Base-by-base conservation (phyloP, 1,140 invertebrate species). In the Camponotus vicinus region DNA sequence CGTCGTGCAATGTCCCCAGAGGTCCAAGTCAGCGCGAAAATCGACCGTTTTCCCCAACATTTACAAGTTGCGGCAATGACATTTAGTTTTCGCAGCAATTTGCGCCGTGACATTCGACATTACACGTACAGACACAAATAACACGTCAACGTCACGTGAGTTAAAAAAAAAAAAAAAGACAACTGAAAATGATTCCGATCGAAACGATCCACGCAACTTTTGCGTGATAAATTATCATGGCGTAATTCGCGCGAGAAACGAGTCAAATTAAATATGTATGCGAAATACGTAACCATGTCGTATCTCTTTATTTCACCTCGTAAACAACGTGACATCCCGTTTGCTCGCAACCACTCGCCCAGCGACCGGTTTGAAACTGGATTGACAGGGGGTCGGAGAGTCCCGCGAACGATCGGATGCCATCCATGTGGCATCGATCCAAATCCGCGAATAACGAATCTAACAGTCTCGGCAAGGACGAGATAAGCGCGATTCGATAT, bases 41-140 rank as follows among this genome's bases (percentile, higher is more conserved):
- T 73, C 42, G 34, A 55, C 21, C n/a, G 27, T 82, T 73, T 73
- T 49, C 45, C 40, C 18, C 11, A 40, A 57, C 21, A 34, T 61
- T 37, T 59, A 42, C 15, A 59, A 71, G 49, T 71, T 69, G 45
- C 77, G 64, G 40, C 64, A 52, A 80, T 57, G 66, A 80, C 52
- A 82, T 71, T 71, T 27, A 45, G 45, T 59, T 21, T 42, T 82
- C 34, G 32, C 37, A n/a, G 27, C 32, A 27, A 45, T 18, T 15
- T 42, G 7, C 27, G 42, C n/a, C 13, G 42, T 52, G 63, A 67
- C n/a, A 18, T 67, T 66, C 27, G 15, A 27, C 42, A 42, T 77
- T 77, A 42, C 27, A 42, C 27, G 15, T 42, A 40, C 27, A 59
- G 32, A 6, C 32, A 34, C 52, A 49, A 49, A 57, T 75, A 37